Base-by-base conservation (phyloP, 2,113 vertebrate genomes). In the Marmota monax region DNA sequence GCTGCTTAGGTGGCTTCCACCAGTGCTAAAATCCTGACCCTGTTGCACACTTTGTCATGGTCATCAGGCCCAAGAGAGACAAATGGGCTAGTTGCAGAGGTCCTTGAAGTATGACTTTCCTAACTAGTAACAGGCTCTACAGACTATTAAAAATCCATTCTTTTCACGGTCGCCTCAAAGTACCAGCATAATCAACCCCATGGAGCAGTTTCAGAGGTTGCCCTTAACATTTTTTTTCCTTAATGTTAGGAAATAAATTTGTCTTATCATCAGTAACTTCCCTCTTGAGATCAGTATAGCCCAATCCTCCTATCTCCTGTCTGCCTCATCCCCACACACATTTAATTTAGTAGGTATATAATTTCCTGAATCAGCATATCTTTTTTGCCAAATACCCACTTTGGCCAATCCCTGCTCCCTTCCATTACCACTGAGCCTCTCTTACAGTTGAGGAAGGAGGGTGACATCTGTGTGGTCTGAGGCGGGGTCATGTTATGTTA, bases 181-280 rank as follows among this genome's bases (percentile, higher is more conserved):
- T 20, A 7, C 53, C 39, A 65, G 20, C 61, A 27, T 69, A 65
- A 89, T 83, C 85, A 83, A 12, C 45, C 3, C 12, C 16, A 20
- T 3, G 56, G n/a, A 63, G 76, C 4, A 70, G 34, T 73, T 45
- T 95, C 25, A 78, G 37, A 78, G 53, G 29, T 14, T 88, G 34
- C 73, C 34, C 88, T 92, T 77, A 23, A 39, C 48, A 8, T 39
- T 58, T 32, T 84, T 84, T 72, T 29, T 45, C 45, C 67, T 39
- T 85, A 39, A 77, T 56, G 23, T 88, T 74, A 65, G 29, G 72
- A 88, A 93, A 80, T 23, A 92, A 92, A 74, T 73, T 84, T 80
- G 22, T 48, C 73, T 67, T 10, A 17, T 45, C 53, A 85, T 39
- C 45, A 82, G 39, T 2, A 70, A 74, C 78, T 58, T 76, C 34